Conservation (phyloP, 1,140 invertebrate species). For the Odontomachus brunneus region DNA sequence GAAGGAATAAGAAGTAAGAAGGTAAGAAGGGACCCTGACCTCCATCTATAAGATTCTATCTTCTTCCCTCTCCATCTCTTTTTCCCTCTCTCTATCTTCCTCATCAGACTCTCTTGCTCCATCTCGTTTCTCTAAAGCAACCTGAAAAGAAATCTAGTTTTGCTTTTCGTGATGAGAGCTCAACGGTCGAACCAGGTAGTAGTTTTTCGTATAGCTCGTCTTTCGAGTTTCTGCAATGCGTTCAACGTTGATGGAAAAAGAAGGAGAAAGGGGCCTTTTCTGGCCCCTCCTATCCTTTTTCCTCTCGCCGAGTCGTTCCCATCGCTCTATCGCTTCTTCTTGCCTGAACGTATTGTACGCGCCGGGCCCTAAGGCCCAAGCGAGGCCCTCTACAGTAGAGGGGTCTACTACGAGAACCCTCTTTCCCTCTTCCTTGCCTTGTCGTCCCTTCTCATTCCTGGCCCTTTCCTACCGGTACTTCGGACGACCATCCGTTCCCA, state of each 20-base stretch:
- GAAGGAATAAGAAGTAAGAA: conserved; percentile 62
- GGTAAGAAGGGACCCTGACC: conserved; percentile 74
- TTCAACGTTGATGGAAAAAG: conserved; percentile 41
- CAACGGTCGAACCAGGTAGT: conserved; percentile 75
- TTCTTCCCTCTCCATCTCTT: conserved; percentile 29
- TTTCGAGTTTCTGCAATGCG: conserved; percentile 74
- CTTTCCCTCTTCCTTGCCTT: neutral
- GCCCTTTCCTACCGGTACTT: conserved; percentile 67
- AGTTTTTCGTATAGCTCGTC: conserved; percentile 70
- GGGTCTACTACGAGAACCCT: conserved; percentile 39
- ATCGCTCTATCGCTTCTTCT: conserved; percentile 59
- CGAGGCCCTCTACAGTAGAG: conserved; percentile 57
- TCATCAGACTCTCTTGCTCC: conserved; percentile 41
- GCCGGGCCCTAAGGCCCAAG: conserved; percentile 66
- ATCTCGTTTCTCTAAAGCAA: conserved; percentile 32
- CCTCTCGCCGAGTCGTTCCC: conserved; percentile 38
- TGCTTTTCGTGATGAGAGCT: conserved; percentile 41
- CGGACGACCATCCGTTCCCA: conserved; percentile 66
- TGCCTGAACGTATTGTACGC: conserved; percentile 67
- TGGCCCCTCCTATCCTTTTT: conserved; percentile 34
- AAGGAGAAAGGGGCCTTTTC: conserved; percentile 46
- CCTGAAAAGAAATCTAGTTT: conserved; percentile 72
- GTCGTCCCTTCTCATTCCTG: conserved; percentile 36
- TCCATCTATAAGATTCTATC: conserved; percentile 66
- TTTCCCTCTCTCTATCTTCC: neutral